Base-by-base conservation (phyloP, 64 coral and sea anemone genomes). In the Montipora efflorescens region DNA sequence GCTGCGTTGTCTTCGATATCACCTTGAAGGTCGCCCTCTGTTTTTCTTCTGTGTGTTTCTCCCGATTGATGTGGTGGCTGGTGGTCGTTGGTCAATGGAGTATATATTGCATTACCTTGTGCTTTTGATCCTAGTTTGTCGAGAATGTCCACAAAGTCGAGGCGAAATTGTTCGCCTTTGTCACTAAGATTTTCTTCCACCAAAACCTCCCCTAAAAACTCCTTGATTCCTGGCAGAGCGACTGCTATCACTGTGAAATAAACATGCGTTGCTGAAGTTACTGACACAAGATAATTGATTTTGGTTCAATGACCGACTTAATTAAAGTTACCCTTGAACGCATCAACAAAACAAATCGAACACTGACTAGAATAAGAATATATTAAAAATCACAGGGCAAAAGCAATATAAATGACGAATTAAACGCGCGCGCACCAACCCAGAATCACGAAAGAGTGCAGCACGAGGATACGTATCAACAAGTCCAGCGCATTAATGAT, bases 201-300 rank as follows among this genome's bases (percentile, higher is more conserved):
- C 57, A 95, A 79, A 79, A 84, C 84, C 58, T 95, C 90, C 59
- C 81, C 74, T n/a, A 95, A 50, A 51, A 80, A 95, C 84, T 72
- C 64, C 47, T 87, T 50, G 52, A 95, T 88, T 75, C 94, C 94
- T 21, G 94, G 94, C 73, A 95, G 59, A 22, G 94, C 89, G 80
- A 92, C 7, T 67, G 87, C 74, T 22, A 95, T 95, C 90, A 95
- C 94, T 95, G 51, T 36, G 25, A 95, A 95, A 80, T 61, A 45
- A 92, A 91, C 80, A 69, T 55, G 83, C 62, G 52, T 47, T n/a
- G 16, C 59, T n/a, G 10, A 70, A 76, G 8, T 77, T 64, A 75
- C 15, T 67, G 15, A 3, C 66, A 23, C 67, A 16, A n/a, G 51
- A 78, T 90, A 82, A 68, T 77, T 58, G 20, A 84, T 51, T 90